phyloP scores from a whole-genome alignment of 2,113 vertebrate species.

The Acrocephalus arundinaceus region DNA sequence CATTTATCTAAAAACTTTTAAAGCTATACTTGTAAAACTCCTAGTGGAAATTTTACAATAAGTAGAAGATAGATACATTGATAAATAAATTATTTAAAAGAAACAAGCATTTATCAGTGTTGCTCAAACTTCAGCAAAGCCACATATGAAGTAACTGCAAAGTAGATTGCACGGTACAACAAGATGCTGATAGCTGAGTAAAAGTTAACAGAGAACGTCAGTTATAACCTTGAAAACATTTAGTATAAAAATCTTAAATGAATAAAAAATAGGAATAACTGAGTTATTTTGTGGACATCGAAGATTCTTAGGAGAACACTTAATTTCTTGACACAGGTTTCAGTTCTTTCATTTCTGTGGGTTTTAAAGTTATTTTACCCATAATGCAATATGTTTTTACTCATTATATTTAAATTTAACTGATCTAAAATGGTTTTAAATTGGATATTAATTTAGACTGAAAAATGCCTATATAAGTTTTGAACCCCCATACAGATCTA shows the following conservation, averaged over 20 bases:
- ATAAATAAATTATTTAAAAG: not conserved
- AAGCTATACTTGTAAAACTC: not conserved
- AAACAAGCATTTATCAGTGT: not conserved
- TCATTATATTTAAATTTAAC: slow-evolving; percentile 17
- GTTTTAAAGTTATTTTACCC: not conserved
- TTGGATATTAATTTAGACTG: not conserved
- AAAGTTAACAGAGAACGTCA: not conserved
- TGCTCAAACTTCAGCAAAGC: not conserved
- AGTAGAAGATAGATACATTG: not conserved
- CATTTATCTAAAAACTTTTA: not conserved
- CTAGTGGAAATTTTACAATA: not conserved
- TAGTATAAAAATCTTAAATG: not conserved
- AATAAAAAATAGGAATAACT: not conserved
- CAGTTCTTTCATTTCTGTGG: not conserved
- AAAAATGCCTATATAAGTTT: not conserved
- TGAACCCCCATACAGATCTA: not conserved
- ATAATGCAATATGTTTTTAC: not conserved
- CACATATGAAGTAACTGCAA: not conserved
- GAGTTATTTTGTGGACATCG: not conserved
- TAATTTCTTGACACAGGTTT: not conserved
- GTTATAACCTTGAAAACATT: not conserved
- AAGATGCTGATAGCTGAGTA: not conserved
- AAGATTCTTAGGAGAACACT: not conserved
- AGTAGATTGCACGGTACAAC: not conserved
- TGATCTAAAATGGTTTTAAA: not conserved